phyloP scores from a whole-genome alignment of 2,797 vertebrate species.

The Uromys caudimaculatus region DNA sequence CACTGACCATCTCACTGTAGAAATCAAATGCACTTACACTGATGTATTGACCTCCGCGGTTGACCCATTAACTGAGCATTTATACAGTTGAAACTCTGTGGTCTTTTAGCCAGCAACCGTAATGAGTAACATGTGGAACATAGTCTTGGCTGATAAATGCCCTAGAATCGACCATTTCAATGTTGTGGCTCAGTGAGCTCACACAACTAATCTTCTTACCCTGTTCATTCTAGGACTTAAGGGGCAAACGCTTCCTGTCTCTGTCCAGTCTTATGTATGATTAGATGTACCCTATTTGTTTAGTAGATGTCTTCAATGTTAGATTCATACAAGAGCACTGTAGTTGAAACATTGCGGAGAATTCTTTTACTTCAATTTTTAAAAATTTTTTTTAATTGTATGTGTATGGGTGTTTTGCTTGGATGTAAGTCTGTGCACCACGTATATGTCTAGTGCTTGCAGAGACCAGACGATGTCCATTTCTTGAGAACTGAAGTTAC shows the following conservation, averaged over 20 bases:
- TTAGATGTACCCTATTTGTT: background rate
- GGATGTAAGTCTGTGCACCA: background rate
- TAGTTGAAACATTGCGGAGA: background rate
- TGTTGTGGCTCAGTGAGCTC: background rate
- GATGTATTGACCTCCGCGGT: slow-evolving; percentile 69
- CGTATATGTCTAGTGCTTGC: background rate
- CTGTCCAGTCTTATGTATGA: background rate
- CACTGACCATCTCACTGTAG: slow-evolving; percentile 44
- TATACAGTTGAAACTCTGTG: slow-evolving; percentile 58
- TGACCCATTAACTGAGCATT: slow-evolving; percentile 64
- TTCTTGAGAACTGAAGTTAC: background rate
- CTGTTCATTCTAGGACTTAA: slow-evolving; percentile 29
- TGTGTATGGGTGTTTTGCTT: background rate
- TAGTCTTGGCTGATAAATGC: slow-evolving; percentile 22
- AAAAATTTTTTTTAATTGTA: background rate
- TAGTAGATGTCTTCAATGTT: slow-evolving; percentile 11
- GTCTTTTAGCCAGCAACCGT: slow-evolving; percentile 53
- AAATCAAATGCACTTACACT: slow-evolving; percentile 70
- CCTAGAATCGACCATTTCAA: background rate
- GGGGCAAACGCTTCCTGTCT: background rate
- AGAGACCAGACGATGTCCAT: background rate
- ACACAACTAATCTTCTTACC: background rate
- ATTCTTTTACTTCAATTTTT: background rate
- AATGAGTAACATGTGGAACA: slow-evolving; percentile 23
- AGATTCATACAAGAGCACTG: background rate